These are phyloP conservation scores for Lagopus leucura DNA, from an alignment of 2,113 vertebrate species.

Conservation along the genomic window DNA sequence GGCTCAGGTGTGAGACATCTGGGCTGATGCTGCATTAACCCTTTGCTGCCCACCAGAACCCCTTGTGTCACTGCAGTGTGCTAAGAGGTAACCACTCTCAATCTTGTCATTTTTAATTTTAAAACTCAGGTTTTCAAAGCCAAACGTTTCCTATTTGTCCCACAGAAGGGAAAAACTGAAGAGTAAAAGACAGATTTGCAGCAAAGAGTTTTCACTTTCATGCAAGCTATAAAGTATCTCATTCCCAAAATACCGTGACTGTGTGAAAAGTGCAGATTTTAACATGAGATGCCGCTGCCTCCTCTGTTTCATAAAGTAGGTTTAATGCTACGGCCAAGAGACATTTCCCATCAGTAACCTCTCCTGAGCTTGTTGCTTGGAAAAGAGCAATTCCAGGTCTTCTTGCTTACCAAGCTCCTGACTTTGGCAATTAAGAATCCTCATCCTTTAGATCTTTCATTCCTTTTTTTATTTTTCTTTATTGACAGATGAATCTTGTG, in stretches of 20 bases:
- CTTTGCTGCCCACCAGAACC: not conserved
- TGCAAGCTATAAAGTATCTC: not conserved
- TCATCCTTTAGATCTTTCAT: not conserved
- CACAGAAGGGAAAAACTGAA: not conserved
- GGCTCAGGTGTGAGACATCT: not conserved
- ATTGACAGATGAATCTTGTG: not conserved
- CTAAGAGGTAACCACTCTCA: not conserved
- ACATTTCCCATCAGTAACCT: not conserved
- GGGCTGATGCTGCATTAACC: not conserved
- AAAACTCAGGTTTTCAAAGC: not conserved
- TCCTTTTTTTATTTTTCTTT: not conserved
- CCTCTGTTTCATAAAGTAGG: not conserved
- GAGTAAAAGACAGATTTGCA: not conserved
- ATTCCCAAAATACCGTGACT: not conserved
- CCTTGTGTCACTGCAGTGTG: not conserved
- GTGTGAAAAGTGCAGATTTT: not conserved
- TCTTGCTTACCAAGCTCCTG: not conserved
- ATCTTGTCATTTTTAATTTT: not conserved
- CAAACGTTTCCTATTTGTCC: not conserved
- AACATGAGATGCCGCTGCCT: not conserved
- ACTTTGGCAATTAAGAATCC: not conserved
- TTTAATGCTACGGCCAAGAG: not conserved
- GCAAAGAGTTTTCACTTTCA: not conserved
- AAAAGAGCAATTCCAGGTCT: not conserved
- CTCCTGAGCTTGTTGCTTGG: not conserved